phyloP scores from a whole-genome alignment of 2,797 vertebrate genomes.

The Alcedo quadribrachys region DNA sequence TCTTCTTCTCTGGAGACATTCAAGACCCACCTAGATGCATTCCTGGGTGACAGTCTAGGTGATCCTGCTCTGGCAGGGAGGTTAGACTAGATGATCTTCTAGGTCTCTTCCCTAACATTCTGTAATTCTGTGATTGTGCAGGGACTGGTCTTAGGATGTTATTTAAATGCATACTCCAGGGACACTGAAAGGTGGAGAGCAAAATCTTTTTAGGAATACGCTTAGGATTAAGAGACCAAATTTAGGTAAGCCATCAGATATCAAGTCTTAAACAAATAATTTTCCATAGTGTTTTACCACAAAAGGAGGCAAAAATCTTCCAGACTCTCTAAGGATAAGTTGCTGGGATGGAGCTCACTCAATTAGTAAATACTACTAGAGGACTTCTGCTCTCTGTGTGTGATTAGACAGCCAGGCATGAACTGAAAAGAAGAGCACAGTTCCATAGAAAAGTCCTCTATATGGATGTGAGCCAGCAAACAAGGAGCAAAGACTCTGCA shows the following conservation, averaged over 20 bases:
- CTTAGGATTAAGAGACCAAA: neutral
- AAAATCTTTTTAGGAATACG: neutral
- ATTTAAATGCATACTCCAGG: neutral
- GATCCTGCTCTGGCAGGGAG: too few species aligned
- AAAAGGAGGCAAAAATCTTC: neutral
- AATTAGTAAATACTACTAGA: neutral
- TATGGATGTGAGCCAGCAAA: fast-evolving
- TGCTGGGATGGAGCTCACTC: neutral
- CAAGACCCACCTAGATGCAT: too few species aligned
- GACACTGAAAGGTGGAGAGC: neutral
- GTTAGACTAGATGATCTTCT: too few species aligned
- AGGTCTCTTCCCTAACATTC: too few species aligned
- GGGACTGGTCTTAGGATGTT: neutral
- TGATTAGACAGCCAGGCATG: neutral
- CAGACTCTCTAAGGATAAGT: neutral
- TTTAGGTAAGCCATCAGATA: neutral
- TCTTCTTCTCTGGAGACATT: too few species aligned
- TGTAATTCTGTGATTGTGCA: neutral
- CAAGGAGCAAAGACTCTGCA: neutral
- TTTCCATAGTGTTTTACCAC: neutral
- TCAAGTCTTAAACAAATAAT: neutral
- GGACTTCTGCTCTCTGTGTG: neutral
- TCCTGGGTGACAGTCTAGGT: too few species aligned
- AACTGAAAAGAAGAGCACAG: neutral
- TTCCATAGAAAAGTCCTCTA: neutral